A percentile compares a stretch with the other conserved stretches of the same genome.
phyloP scores from a whole-genome alignment of 2,797 vertebrate species.

The Trachops cirrhosus region DNA sequence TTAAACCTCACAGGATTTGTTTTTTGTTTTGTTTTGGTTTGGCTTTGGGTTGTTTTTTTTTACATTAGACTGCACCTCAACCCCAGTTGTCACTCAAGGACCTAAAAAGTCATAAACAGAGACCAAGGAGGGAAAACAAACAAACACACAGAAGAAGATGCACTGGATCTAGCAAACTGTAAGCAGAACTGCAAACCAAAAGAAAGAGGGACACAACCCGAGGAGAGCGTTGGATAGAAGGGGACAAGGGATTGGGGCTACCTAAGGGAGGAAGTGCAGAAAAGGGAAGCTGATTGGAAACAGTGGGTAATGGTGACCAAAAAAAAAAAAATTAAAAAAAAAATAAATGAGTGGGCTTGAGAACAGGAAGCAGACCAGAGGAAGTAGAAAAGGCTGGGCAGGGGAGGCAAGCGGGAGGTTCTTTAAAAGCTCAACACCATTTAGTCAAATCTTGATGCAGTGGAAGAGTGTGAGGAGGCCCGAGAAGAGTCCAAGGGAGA shows the following conservation, averaged over 20 bases:
- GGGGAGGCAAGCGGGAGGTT: rapidly evolving
- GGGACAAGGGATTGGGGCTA: background rate
- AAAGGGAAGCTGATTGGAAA: conserved; percentile 52
- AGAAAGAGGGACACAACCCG: no score
- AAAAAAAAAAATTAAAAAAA: background rate
- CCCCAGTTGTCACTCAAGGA: background rate
- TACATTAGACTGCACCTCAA: background rate
- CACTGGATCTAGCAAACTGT: background rate
- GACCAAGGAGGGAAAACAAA: background rate
- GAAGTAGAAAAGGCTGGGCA: background rate
- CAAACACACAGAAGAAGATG: background rate
- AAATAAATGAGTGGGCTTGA: background rate
- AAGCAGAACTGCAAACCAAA: background rate
- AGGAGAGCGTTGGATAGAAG: background rate
- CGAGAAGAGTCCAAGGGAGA: background rate
- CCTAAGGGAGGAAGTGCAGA: conserved; percentile 29
- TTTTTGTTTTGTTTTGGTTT: no score
- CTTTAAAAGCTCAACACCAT: background rate
- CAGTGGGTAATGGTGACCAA: background rate
- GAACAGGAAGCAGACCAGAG: conserved; percentile 46
- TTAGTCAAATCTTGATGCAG: background rate
- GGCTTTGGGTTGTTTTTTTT: background rate
- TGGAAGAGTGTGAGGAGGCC: background rate
- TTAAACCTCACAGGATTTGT: background rate
- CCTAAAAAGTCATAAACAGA: background rate